phyloP scores from a whole-genome alignment of 2,888 invertebrate genomes.

The Unio delphinus region DNA sequence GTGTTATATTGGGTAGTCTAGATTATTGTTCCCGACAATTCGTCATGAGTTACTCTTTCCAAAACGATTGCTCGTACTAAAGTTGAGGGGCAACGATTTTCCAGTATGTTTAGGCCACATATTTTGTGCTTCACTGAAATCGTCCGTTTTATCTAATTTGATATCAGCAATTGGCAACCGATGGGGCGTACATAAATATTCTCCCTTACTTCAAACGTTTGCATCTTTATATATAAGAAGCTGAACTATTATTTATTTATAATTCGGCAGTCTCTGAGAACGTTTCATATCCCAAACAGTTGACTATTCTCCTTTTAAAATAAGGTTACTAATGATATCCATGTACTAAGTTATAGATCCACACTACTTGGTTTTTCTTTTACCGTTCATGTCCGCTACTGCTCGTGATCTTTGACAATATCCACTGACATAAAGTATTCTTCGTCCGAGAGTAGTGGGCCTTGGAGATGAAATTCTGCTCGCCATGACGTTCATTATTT shows the following conservation, averaged over 20 bases:
- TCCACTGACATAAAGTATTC: slow-evolving; percentile 23
- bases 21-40: slow-evolving; percentile 12
- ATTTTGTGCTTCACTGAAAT: slow-evolving; percentile 23
- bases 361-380: slow-evolving; percentile 32
- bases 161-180: slow-evolving; percentile 34
- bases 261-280: slow-evolving; percentile 32
- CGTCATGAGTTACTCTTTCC: slow-evolving; percentile 30
- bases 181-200: slow-evolving; percentile 27
- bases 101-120: slow-evolving; percentile 31
- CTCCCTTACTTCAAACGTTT: slow-evolving; percentile 28
- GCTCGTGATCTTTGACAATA: slow-evolving; percentile 22
- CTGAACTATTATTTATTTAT: slow-evolving; percentile 18
- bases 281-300: slow-evolving; percentile 24
- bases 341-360: slow-evolving; percentile 24
- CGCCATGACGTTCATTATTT: slow-evolving; percentile 24
- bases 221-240: slow-evolving; percentile 25
- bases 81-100: slow-evolving; percentile 26
- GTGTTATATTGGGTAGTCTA: slow-evolving; percentile 29
- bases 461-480: slow-evolving; percentile 23
- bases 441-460: slow-evolving; percentile 24
- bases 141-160: slow-evolving; percentile 30
- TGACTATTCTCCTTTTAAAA: slow-evolving; percentile 30
- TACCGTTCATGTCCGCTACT: slow-evolving; percentile 31
- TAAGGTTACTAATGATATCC: slow-evolving; percentile 25
- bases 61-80: slow-evolving; percentile 31